phyloP scores from a whole-genome alignment of 1,140 invertebrate genomes.

The Calephelis virginiensis region DNA sequence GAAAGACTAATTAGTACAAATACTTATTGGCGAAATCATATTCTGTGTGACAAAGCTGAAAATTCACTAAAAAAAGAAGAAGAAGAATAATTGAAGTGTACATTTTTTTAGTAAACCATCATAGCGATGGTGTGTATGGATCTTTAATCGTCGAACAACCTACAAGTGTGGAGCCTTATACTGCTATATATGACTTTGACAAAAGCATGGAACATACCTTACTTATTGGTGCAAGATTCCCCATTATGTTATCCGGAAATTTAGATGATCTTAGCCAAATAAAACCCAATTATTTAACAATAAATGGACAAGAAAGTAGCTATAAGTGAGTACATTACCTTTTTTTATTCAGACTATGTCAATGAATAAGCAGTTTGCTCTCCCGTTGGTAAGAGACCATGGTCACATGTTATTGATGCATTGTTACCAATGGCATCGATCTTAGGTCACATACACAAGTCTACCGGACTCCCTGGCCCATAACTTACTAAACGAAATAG shows the following conservation, averaged over 20 bases:
- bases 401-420: neutral
- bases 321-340: slow-evolving; percentile 49
- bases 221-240: slow-evolving; percentile 52
- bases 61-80: neutral
- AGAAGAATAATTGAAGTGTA: neutral
- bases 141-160: slow-evolving; percentile 84
- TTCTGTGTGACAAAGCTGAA: neutral
- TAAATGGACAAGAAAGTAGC: slow-evolving; percentile 49
- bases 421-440: no score
- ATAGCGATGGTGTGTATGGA: slow-evolving; percentile 89
- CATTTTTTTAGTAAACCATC: slow-evolving; percentile 79
- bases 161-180: slow-evolving; percentile 81
- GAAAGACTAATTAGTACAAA: no score
- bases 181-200: slow-evolving; percentile 85
- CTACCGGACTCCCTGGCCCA: no score
- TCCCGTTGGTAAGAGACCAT: neutral
- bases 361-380: neutral
- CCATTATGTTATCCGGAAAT: slow-evolving; percentile 49
- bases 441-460: no score
- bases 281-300: slow-evolving; percentile 40
- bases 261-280: slow-evolving; percentile 44
- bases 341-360: neutral
- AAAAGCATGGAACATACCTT: slow-evolving; percentile 59
- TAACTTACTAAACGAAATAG: no score
- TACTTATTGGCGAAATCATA: no score